A percentile compares a stretch with the other conserved stretches of the same genome.
These are phyloP conservation scores for Excalfactoria chinensis DNA, from an alignment of 2,113 vertebrate species.

Conservation along the genomic window DNA sequence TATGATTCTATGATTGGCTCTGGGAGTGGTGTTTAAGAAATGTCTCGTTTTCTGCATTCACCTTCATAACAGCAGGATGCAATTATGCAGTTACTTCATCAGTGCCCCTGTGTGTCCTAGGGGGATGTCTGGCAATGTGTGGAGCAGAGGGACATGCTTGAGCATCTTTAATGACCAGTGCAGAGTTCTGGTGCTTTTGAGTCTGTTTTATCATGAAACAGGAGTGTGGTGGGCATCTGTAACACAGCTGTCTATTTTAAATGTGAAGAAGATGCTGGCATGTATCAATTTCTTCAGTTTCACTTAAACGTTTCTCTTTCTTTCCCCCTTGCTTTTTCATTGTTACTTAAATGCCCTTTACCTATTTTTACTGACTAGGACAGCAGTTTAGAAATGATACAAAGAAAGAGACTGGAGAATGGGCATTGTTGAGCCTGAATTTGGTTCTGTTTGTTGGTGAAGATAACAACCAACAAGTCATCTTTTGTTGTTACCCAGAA, in stretches of 20 bases:
- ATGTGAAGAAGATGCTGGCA: neutral
- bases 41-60: neutral
- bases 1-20: neutral
- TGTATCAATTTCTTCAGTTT: neutral
- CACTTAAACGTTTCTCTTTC: neutral
- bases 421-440: neutral
- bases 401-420: neutral
- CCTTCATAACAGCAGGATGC: neutral
- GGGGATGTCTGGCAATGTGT: neutral
- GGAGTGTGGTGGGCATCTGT: neutral
- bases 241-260: neutral
- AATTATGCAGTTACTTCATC: neutral
- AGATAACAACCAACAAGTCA: neutral
- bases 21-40: neutral
- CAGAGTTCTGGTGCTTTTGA: neutral
- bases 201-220: neutral
- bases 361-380: neutral
- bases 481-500: neutral
- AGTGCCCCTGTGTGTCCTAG: neutral
- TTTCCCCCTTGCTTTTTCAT: neutral
- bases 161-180: neutral
- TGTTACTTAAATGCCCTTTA: neutral
- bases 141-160: neutral
- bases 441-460: neutral
- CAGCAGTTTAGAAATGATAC: neutral